phyloP scores from a whole-genome alignment of 1,140 invertebrate species.

The Lepidurus couesii region DNA sequence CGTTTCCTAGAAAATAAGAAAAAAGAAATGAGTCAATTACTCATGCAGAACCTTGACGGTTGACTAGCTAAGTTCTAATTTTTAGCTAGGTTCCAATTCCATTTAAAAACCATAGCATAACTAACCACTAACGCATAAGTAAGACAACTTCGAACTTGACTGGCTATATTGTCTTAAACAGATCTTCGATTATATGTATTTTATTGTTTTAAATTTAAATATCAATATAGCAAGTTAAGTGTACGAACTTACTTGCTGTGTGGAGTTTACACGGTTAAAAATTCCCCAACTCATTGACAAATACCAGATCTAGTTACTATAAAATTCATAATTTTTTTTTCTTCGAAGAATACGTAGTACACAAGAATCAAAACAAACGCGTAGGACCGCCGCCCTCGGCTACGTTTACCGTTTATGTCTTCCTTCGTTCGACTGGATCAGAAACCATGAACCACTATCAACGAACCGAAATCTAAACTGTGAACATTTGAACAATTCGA shows the following conservation, averaged over 20 bases:
- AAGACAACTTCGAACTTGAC: neutral
- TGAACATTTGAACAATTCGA: too few relatives aligned
- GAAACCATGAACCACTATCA: too few relatives aligned
- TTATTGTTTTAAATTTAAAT: neutral
- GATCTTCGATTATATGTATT: neutral
- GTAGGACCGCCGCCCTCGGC: neutral
- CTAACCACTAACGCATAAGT: neutral
- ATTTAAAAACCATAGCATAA: neutral
- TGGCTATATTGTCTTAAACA: too few relatives aligned
- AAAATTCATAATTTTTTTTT: neutral
- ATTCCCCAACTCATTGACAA: slow-evolving; percentile 27
- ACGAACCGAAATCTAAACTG: too few relatives aligned
- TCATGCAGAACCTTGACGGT: neutral
- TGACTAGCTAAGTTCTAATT: too few relatives aligned
- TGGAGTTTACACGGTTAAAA: slow-evolving; percentile 29
- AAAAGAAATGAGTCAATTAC: neutral
- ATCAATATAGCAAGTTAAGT: neutral
- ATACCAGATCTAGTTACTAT: neutral
- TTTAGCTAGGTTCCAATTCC: neutral
- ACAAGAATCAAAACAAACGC: neutral
- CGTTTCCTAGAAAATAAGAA: neutral
- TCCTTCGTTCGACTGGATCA: too few relatives aligned
- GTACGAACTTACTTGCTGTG: slow-evolving; percentile 17
- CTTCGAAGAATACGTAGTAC: neutral
- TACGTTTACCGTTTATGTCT: too few relatives aligned